A percentile compares a stretch with the other conserved stretches of the same genome.
These are phyloP conservation scores for Tragelaphus eurycerus DNA, from an alignment of 2,797 vertebrate species.

Conservation along the genomic window DNA sequence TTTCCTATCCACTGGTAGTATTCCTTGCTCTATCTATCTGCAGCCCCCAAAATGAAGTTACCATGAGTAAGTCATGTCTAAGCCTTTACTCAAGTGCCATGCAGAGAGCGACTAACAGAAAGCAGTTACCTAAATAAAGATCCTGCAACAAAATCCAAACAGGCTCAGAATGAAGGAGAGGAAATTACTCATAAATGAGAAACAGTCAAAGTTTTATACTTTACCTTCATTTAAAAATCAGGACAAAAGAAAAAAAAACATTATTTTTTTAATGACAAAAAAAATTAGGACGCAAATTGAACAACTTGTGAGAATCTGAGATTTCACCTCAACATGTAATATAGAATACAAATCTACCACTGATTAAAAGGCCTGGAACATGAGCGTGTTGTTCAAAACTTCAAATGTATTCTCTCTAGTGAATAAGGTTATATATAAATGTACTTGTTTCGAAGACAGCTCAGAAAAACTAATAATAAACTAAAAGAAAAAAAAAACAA, in stretches of 20 bases:
- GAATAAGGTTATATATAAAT: not conserved
- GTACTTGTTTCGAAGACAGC: not conserved
- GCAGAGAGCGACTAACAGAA: not conserved
- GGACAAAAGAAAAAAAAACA: not conserved
- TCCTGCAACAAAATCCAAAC: not conserved
- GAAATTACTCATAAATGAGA: not conserved
- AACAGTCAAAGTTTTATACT: not conserved
- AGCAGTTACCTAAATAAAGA: not conserved
- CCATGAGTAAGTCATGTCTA: not conserved
- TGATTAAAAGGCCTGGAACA: not conserved
- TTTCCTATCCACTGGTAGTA: not conserved
- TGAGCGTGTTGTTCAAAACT: not conserved
- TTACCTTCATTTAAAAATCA: conserved; percentile 27
- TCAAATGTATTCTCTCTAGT: not conserved
- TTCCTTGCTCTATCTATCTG: not conserved
- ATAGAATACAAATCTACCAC: not conserved
- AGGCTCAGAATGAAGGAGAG: not conserved
- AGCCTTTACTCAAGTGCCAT: not conserved
- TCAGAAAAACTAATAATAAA: not conserved
- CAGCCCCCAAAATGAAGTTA: not conserved
- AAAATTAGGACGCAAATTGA: not conserved
- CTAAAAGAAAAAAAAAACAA: not conserved
- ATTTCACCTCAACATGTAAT: not conserved
- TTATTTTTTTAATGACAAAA: not conserved
- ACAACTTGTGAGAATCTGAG: not conserved